Conservation (phyloP, 2,888 invertebrate species). For the Cheilosia grossa region DNA sequence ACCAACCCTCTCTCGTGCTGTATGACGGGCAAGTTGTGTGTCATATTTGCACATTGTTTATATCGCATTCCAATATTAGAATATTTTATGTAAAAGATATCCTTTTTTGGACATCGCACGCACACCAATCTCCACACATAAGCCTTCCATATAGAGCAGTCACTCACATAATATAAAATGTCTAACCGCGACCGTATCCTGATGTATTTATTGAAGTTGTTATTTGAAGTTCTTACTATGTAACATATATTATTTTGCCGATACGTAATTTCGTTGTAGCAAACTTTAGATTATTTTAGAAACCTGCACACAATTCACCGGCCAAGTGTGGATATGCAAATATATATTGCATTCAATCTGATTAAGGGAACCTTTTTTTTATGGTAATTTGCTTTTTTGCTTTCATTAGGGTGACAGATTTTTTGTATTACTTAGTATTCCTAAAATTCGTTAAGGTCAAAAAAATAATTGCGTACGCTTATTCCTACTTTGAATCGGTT, state of each 20-base stretch:
- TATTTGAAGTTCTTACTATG: neutral
- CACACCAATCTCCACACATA: slow-evolving; percentile 46
- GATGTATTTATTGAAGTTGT: no score
- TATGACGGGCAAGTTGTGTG: slow-evolving; percentile 61
- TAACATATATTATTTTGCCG: slow-evolving; percentile 57
- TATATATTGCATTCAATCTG: slow-evolving; percentile 25
- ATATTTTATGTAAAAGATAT: slow-evolving; percentile 68
- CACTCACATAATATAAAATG: slow-evolving; percentile 26
- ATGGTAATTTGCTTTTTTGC: slow-evolving; percentile 6
- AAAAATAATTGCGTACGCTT: slow-evolving; percentile 54
- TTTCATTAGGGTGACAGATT: slow-evolving; percentile 25
- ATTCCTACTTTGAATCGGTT: slow-evolving; percentile 54
- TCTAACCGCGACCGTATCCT: slow-evolving; percentile 43
- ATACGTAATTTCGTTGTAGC: slow-evolving; percentile 23
- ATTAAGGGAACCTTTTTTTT: slow-evolving; percentile 33
- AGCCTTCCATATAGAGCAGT: slow-evolving; percentile 42
- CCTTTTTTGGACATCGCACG: slow-evolving; percentile 69
- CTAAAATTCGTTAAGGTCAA: slow-evolving; percentile 63
- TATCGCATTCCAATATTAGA: slow-evolving; percentile 75
- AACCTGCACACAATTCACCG: slow-evolving; percentile 35
- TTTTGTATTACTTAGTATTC: slow-evolving; percentile 21
- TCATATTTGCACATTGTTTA: slow-evolving; percentile 73
- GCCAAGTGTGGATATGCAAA: slow-evolving; percentile 39
- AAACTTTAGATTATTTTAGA: neutral
- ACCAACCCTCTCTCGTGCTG: slow-evolving; percentile 72